Evolutionary conservation across 2,113 vertebrate species (phyloP), one percentile per base, ranked within the genome.

Genomic region (Mormyrus iriodes): DNA sequence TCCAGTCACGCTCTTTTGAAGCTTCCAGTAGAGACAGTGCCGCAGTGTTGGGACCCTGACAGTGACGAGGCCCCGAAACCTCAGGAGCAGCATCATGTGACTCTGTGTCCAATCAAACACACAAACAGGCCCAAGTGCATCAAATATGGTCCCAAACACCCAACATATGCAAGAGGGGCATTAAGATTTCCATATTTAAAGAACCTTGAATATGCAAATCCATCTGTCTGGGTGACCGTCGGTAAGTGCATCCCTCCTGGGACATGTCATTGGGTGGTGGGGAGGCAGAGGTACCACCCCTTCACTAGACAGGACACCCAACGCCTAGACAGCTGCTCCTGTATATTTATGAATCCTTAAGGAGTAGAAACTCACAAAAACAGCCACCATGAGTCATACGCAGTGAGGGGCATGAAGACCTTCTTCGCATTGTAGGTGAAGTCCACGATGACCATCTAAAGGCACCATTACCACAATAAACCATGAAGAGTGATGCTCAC

Each of bases 201-300:
- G 91, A 91, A 92, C 93, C 91, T 95, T 95, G 91, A 94, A 95
- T 96, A 96, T 96, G 95, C 91, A 96, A 95, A 96, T 94, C 93
- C 93, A 93, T 94, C 95, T 95, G 96, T 94, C 92, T 92, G 90
- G 90, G 88, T 94, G 91, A 92, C 91, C 91, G 93, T 90, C 90
- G 91, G 89, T 51, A 93, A 93, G 92, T 82, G 24, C 51, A 88
- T 90, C 92, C 94, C 94, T 91, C 90, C 92, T 92, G 94, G 93
- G 94, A 91, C 89, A 92, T 94, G 94, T 95, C 95, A 95, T 89
- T 35, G 52, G 76, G 91, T 90, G 52, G 92, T 93, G 92, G 93
- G 92, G 92, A 48, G 91, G 92, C 92, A 91, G 53, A 94, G 92
- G 91, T 89, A 91, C 90, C 91, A 88, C 93, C 94, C 94, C 93